Evolutionary conservation across 2,113 vertebrate species (phyloP), one percentile per base, ranked within the genome.

Genomic region (Corvus moneduloides): DNA sequence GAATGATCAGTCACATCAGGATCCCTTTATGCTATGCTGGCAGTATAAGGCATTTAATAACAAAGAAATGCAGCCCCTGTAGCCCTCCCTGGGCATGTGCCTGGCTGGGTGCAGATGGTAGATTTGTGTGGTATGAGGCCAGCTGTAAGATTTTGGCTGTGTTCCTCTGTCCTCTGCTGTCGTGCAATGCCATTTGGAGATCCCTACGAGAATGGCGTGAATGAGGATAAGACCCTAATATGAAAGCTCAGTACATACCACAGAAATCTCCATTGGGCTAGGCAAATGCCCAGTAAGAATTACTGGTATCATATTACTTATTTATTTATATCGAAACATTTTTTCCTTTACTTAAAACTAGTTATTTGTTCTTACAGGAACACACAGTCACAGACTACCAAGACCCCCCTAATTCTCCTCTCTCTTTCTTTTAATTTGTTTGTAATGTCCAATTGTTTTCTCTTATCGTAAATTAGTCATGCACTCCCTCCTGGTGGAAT

Each of bases 361-460:
- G 0, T 22, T 59, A 80, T 35, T 80, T 37, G 61, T 71, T 76
- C 75, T 88, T 84, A 74, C 0, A 96, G 67, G 52, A 85, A 85
- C 44, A 28, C 0, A 1, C 35, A 85, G 43, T 4, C 71, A 55
- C 52, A 87, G 46, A 16, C 33, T 14, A 43, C 24, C 43, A 62
- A 0, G 0, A 63, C 32, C 56, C 68, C n/a, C 41, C 68, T 71
- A 46, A 35, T 93, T 80, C 72, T 85, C 44, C 62, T 80, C 59
- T 91, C 55, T 58, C 46, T 75, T 63, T 69, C 73, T 76, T 83
- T 86, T 83, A 58, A 52, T 84, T 94, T 93, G 74, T 63, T 54
- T 72, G 81, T 54, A 79, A 96, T 89, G 87, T 61, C 87, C 89
- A 95, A 96, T 97, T 97, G 93, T 96, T 94, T 91, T 90, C 68